Evolutionary conservation across 2,888 invertebrate genomes (phyloP).

Genomic region (Pristionchus entomophagus): DNA sequence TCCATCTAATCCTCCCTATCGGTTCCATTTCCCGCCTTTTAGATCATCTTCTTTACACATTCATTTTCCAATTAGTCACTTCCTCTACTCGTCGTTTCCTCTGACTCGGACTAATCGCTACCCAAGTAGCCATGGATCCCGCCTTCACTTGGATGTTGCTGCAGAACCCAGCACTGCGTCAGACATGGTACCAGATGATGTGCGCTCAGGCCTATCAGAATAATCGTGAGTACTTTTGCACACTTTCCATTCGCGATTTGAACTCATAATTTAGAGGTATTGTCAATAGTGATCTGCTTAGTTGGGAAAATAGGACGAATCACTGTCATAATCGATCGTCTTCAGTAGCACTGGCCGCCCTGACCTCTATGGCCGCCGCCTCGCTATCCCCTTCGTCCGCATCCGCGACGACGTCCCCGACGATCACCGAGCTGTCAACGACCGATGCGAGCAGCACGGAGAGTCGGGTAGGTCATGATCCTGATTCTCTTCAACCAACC

Average conservation of each 20-base stretch:
- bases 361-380: neutral
- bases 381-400: neutral
- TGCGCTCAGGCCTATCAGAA: neutral
- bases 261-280: no score
- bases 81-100: no score
- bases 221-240: neutral
- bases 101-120: no score
- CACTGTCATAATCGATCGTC: neutral
- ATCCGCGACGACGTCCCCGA: no score
- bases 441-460: neutral
- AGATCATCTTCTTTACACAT: no score
- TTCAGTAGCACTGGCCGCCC: neutral
- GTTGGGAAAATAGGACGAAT: no score
- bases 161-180: neutral
- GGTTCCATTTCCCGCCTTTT: no score
- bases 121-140: neutral
- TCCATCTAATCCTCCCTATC: no score
- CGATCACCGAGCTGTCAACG: neutral
- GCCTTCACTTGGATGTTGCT: neutral
- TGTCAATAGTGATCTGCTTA: no score
- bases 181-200: no score
- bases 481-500: no score
- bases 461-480: neutral
- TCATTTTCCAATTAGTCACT: neutral
- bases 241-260: neutral